These are phyloP conservation scores for Cirrhinus molitorella DNA, from an alignment of 2,797 vertebrate genomes.

Conservation along the genomic window DNA sequence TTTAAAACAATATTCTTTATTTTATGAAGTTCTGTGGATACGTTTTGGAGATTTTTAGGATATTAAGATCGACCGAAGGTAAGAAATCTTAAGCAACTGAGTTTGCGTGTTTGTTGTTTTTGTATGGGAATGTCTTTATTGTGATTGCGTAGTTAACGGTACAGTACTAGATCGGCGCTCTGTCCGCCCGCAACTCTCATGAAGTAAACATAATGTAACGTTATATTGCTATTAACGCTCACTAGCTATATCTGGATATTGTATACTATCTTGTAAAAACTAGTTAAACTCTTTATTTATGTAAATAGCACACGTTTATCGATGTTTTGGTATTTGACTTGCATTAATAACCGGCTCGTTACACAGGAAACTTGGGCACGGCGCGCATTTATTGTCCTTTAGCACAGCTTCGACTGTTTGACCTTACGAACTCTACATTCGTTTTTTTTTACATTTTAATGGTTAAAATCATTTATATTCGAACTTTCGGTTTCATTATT, in stretches of 20 bases:
- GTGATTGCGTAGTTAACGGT: slow-evolving; percentile 61
- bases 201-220: not conserved
- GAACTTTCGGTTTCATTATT: not conserved
- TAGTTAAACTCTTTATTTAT: not conserved
- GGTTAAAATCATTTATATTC: not conserved
- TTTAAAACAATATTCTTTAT: slow-evolving; percentile 58
- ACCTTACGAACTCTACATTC: not conserved
- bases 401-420: not conserved
- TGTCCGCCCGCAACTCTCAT: not conserved
- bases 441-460: not conserved
- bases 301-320: not conserved
- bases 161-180: not conserved
- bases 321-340: not conserved
- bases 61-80: slow-evolving; percentile 64
- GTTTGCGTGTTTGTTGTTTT: not conserved
- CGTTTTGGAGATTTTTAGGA: slow-evolving; percentile 7
- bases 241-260: not conserved
- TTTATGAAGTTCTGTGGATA: slow-evolving; percentile 52
- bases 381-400: slow-evolving; percentile 32
- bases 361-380: slow-evolving; percentile 41
- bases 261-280: not conserved
- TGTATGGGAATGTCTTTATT: slow-evolving; percentile 65
- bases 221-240: not conserved
- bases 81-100: slow-evolving; percentile 35
- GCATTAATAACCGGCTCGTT: not conserved